Evolutionary conservation across 2,797 vertebrate species (phyloP).

Genomic region (Spheniscus humboldti): DNA sequence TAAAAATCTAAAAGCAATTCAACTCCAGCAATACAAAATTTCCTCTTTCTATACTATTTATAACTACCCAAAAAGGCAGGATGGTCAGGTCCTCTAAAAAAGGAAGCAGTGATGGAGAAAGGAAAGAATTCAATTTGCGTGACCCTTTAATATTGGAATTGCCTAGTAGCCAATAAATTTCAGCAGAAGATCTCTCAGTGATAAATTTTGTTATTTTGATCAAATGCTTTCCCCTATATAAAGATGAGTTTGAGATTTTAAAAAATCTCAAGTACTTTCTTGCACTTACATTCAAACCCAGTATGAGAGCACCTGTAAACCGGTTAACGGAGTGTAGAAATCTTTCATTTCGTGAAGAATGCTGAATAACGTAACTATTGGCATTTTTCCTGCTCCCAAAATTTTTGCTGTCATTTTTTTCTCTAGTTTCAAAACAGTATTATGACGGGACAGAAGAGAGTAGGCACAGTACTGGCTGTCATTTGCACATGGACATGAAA

Average conservation of each 20-base stretch:
- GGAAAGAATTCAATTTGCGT: not conserved
- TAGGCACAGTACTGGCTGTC: not conserved
- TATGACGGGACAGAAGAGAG: not conserved
- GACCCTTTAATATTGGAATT: not conserved
- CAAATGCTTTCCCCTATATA: not conserved
- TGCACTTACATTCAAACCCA: not conserved
- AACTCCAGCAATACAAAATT: not conserved
- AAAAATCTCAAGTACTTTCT: not conserved
- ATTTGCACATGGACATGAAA: not conserved
- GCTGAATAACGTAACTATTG: not conserved
- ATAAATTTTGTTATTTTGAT: not conserved
- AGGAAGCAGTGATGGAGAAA: not conserved
- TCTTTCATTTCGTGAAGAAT: not conserved
- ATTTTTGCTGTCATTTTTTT: not conserved
- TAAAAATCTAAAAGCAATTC: not conserved
- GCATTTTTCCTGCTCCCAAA: not conserved
- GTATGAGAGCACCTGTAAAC: not conserved
- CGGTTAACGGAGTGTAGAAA: not conserved
- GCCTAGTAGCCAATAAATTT: not conserved
- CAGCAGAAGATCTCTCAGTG: not conserved
- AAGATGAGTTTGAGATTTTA: not conserved
- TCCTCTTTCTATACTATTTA: not conserved
- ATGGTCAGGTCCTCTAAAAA: not conserved
- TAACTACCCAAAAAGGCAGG: not conserved
- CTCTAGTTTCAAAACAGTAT: not conserved